Evolutionary conservation across 1,140 invertebrate species (phyloP).

Genomic region (Pogonomyrmex barbatus): DNA sequence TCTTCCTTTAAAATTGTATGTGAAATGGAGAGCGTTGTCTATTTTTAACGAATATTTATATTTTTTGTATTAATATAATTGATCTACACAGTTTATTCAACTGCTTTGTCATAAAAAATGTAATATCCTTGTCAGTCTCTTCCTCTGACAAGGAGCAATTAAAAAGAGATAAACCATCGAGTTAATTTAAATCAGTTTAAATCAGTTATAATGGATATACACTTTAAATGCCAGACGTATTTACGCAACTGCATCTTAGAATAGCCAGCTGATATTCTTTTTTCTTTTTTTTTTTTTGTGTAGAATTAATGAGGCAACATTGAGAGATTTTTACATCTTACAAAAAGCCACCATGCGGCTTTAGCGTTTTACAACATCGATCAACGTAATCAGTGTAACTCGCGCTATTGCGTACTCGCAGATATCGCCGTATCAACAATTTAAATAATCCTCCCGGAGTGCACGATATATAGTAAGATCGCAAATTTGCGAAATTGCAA

Average conservation of each 20-base stretch:
- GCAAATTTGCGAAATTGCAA: conserved; percentile 7
- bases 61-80: conserved; percentile 13
- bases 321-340: background rate
- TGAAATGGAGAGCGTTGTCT: background rate
- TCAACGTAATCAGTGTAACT: background rate
- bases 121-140: background rate
- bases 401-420: background rate
- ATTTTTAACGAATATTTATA: background rate
- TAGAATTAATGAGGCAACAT: background rate
- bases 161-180: conserved; percentile 35
- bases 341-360: background rate
- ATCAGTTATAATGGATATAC: conserved; percentile 11
- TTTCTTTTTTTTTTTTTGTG: background rate
- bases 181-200: background rate
- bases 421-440: background rate
- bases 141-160: background rate
- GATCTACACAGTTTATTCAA: background rate
- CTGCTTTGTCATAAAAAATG: background rate
- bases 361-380: background rate
- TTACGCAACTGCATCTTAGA: background rate
- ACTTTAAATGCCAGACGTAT: conserved; percentile 9
- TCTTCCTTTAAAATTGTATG: background rate
- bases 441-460: background rate
- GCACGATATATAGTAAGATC: background rate
- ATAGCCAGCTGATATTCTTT: background rate